A percentile compares a stretch with the other conserved stretches of the same genome.
Conservation (phyloP, 1,140 invertebrate species). For the Mizuhopecten yessoensis region DNA sequence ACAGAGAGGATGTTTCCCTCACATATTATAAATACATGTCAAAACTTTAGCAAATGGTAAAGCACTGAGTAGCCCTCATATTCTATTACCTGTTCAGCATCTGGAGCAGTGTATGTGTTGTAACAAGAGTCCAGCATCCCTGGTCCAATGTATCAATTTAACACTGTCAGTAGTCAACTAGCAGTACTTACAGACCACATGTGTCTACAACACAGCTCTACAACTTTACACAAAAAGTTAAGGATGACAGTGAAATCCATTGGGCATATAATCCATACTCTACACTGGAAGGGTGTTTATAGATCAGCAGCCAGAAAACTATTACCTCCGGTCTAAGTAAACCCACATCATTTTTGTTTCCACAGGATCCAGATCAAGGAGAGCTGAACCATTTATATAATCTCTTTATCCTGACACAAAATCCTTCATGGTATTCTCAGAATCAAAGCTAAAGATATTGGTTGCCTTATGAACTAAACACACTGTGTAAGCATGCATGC, state of each 20-base stretch:
- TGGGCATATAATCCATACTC: background rate
- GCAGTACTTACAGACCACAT: no score
- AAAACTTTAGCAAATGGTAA: background rate
- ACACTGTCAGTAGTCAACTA: no score
- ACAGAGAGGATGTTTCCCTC: background rate
- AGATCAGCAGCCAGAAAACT: no score
- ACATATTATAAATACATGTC: background rate
- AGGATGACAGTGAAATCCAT: background rate
- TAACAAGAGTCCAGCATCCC: no score
- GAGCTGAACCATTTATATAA: background rate
- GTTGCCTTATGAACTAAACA: background rate
- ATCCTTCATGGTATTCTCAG: background rate
- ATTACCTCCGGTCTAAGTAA: background rate
- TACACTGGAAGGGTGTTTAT: no score
- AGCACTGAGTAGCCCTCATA: background rate
- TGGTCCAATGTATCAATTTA: no score
- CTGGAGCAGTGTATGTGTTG: background rate
- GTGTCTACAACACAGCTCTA: background rate
- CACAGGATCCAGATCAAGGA: background rate
- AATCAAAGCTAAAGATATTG: conserved; percentile 4
- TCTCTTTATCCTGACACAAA: background rate
- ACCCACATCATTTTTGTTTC: background rate
- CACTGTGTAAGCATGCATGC: background rate
- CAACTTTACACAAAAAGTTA: background rate
- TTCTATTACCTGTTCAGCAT: conserved; percentile 26